Evolutionary conservation across 2,797 vertebrate genomes (phyloP), one percentile per base, ranked within the genome.

Genomic region (Melanogrammus aeglefinus): DNA sequence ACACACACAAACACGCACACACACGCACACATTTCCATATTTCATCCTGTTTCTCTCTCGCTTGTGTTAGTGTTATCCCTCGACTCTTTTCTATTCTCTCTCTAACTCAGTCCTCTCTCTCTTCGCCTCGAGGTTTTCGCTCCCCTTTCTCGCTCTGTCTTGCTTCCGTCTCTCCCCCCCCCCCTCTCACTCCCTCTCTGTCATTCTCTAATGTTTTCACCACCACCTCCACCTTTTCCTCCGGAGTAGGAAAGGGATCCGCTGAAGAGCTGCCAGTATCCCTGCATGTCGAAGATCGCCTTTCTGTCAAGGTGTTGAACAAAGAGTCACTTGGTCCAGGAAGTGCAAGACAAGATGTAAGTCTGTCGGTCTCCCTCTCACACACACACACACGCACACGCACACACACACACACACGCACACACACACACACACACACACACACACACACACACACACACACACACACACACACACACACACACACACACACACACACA

Each of bases 281-380:
- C 84, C 80, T 92, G 88, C 88, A 83, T 88, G 88, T 79, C 76
- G 78, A 80, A 88, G 87, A 88, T 92, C 87, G 44, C 79, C 87
- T 94, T 92, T 90, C 92, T 89, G 85, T 86, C 81, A 81, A 92
- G 91, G 91, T 91, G 92, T 94, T 86, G 90, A 90, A 94, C 93
- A 93, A 93, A 92, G 92, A 91, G 83, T 81, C 87, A 81, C 86
- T 90, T 82, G 86, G 88, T 90, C 88, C 81, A 87, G 85, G 87
- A 87, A 88, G 82, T 89, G 82, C 83, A 78, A 86, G 90, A 93
- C 91, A 92, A 90, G 89, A 86, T 91, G 88, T 88, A 88, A 86
- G 88, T 86, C 89, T 88, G 71, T 82, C 78, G 3, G 8, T 73
- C 71, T 77, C 75, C 38, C 82, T 77, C 47, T 16, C 47, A 18